These are phyloP conservation scores for Hystrix brachyura DNA, from an alignment of 2,113 vertebrate genomes.

Conservation along the genomic window DNA sequence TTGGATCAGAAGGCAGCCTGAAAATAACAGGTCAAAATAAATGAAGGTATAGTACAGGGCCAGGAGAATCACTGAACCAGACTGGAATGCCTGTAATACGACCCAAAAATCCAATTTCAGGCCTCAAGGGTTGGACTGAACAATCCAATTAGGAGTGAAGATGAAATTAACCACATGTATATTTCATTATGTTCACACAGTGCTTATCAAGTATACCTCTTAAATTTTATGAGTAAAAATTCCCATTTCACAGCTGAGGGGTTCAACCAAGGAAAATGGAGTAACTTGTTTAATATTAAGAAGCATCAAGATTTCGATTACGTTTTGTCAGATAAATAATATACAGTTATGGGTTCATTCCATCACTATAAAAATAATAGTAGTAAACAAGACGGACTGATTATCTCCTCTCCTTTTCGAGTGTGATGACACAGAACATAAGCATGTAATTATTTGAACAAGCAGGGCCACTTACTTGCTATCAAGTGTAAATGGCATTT, in stretches of 20 bases:
- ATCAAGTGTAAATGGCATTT: not conserved
- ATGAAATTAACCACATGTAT: not conserved
- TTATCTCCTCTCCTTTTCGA: not conserved
- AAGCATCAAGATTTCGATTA: not conserved
- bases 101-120: not conserved
- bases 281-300: not conserved
- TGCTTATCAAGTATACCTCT: not conserved
- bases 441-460: not conserved
- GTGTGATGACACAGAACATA: not conserved
- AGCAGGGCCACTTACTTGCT: not conserved
- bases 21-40: not conserved
- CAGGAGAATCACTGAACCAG: not conserved
- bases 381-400: not conserved
- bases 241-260: not conserved
- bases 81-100: not conserved
- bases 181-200: not conserved
- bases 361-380: not conserved
- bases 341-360: not conserved
- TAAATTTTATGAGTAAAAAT: not conserved
- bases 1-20: not conserved
- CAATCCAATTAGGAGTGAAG: not conserved
- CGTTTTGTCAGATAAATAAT: not conserved
- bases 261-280: not conserved
- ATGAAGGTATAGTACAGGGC: not conserved
- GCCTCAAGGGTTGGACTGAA: not conserved